Evolutionary conservation across 1,140 invertebrate genomes (phyloP), one percentile per base, ranked within the genome.

Genomic region (Cryptotermes secundus): DNA sequence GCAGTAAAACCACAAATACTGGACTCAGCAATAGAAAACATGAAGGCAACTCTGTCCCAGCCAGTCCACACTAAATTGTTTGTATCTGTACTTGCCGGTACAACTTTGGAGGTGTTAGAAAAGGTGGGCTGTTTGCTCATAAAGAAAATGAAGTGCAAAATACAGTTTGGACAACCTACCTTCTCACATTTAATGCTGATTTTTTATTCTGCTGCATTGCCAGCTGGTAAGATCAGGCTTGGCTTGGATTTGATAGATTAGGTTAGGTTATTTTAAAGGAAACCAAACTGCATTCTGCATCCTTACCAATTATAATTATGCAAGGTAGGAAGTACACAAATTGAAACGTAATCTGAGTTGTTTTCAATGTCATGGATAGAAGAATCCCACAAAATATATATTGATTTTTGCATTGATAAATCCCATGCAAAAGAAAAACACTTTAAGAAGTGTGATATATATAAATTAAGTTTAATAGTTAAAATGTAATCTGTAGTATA

Each of bases 1-100:
- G 84, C 84, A 31, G 53, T 84, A 49, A 84, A 84, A 45, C 84
- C 84, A 14, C 79, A 81, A 34, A 65, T 53, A 59, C 36, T 84
- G 42, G 84, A 84, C 24, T 49, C 31, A 35, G 84, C 84, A 38
- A 34, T 84, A 82, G 59, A 81, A 34, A 79, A 82, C 34, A 49
- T 59, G 24, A 84, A 34, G 26, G 79, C 22, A 53, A 65, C 80
- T 34, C 80, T 82, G 24, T 19, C 45, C 31, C 31, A 42, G 12
- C 19, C 19, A 45, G 45, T 81, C 10, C 16, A 26, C 26, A 35
- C 35, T 26, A 82, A 84, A 45, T n/a, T 84, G n/a, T 84, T 81
- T 59, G 81, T 82, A 24, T 84, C 84, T 24, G 31, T 84, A 53
- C 81, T 84, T 53, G 84, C 80, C 59, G 84, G 84, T 38, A 42